Conservation (phyloP, 2,113 vertebrate genomes). For the Tricholaema leucomelas region DNA sequence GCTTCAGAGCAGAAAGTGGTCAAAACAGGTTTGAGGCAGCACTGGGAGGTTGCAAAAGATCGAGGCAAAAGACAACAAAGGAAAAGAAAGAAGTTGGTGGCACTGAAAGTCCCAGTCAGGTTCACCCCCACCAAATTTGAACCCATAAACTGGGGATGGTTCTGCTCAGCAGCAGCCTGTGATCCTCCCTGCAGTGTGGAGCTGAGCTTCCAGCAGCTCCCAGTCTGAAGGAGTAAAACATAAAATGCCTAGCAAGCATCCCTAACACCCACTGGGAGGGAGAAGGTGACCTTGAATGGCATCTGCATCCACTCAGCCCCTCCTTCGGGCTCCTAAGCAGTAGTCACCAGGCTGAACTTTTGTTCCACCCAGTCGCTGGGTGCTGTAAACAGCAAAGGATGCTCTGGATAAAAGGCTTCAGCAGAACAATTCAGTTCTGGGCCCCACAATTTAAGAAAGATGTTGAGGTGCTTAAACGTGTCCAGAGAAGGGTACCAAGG, state of each 20-base stretch:
- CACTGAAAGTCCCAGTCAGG: neutral
- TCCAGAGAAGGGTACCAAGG: no score
- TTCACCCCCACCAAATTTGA: neutral
- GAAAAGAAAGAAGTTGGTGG: neutral
- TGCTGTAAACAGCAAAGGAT: conserved; percentile 5
- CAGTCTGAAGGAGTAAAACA: neutral
- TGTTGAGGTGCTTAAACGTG: no score
- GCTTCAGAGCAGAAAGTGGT: neutral
- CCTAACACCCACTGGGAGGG: neutral
- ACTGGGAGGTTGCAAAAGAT: neutral
- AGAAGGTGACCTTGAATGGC: neutral
- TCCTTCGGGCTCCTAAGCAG: neutral
- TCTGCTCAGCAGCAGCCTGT: neutral
- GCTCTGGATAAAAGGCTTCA: neutral
- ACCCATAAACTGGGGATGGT: accelerated
- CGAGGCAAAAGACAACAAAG: neutral
- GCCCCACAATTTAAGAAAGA: no score
- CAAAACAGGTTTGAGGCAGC: conserved; percentile 14
- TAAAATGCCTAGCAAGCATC: neutral
- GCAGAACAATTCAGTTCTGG: no score
- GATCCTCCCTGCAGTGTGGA: neutral
- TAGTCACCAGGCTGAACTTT: neutral
- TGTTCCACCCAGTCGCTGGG: neutral
- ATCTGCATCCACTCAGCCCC: neutral
- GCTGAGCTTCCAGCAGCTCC: neutral